These are phyloP conservation scores for Macrobrachium nipponense DNA, from an alignment of 1,140 invertebrate species.

Conservation along the genomic window DNA sequence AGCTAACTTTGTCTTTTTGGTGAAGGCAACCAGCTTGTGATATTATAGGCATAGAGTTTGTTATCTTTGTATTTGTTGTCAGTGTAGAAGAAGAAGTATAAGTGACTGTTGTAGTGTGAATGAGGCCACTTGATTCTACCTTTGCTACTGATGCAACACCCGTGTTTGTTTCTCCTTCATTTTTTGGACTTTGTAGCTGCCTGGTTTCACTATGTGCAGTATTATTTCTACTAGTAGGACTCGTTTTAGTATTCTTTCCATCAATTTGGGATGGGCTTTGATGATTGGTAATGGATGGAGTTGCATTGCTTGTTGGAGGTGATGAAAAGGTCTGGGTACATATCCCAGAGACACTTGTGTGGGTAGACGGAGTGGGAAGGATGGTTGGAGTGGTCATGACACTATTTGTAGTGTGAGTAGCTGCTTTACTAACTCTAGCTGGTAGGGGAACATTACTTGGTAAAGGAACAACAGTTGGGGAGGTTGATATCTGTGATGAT, in stretches of 20 bases:
- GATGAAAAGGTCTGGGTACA: constrained; percentile 39
- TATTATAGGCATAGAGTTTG: constrained; percentile 39
- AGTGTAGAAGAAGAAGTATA: constrained; percentile 49
- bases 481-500: constrained; percentile 43
- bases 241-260: background rate
- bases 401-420: constrained; percentile 62
- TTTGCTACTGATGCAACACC: constrained; percentile 33
- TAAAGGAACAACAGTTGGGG: constrained; percentile 68
- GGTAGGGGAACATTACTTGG: constrained; percentile 69
- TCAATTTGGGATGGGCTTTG: constrained; percentile 23
- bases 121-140: constrained; percentile 48
- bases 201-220: constrained; percentile 2
- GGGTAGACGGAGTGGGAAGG: constrained; percentile 46
- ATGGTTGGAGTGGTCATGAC: constrained; percentile 59
- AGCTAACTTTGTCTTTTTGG: constrained; percentile 26
- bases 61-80: constrained; percentile 46
- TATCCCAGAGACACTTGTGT: constrained; percentile 33
- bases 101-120: constrained; percentile 55
- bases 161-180: constrained; percentile 13
- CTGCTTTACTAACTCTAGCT: constrained; percentile 59
- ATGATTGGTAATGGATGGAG: constrained; percentile 33
- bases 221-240: constrained; percentile 22
- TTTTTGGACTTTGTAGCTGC: constrained; percentile 10
- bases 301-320: constrained; percentile 29
- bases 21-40: constrained; percentile 39